phyloP scores from a whole-genome alignment of 2,113 vertebrate species.

The Sceloporus undulatus region DNA sequence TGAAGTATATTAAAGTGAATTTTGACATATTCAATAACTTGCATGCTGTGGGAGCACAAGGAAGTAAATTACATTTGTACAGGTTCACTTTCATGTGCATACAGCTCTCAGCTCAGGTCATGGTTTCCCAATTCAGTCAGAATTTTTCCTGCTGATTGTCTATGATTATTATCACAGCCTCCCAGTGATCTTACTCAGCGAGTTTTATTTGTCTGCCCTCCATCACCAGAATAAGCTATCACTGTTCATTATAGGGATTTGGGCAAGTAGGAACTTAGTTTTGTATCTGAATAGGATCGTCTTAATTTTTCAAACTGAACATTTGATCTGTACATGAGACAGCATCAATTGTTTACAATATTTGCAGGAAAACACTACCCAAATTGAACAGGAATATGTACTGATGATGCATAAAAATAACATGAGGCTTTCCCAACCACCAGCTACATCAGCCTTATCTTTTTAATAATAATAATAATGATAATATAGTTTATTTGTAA shows the following conservation, averaged over 20 bases:
- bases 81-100: background rate
- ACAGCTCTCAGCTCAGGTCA: background rate
- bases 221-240: background rate
- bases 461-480: too few relatives aligned
- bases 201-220: slow-evolving; percentile 14
- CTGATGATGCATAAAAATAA: background rate
- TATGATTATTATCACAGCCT: background rate
- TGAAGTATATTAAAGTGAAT: slow-evolving; percentile 12
- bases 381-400: background rate
- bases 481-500: too few relatives aligned
- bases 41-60: background rate
- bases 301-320: background rate
- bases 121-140: background rate
- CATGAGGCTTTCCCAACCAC: fast-evolving
- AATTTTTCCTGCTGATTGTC: slow-evolving; percentile 13
- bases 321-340: background rate
- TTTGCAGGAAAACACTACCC: background rate
- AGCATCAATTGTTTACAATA: background rate
- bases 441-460: too few relatives aligned
- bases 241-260: background rate
- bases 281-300: background rate
- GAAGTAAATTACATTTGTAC: background rate
- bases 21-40: slow-evolving; percentile 3
- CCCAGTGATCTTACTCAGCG: background rate
- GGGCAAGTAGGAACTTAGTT: background rate